Base-by-base conservation (phyloP, 2,797 vertebrate species). In the Clamator glandarius region DNA sequence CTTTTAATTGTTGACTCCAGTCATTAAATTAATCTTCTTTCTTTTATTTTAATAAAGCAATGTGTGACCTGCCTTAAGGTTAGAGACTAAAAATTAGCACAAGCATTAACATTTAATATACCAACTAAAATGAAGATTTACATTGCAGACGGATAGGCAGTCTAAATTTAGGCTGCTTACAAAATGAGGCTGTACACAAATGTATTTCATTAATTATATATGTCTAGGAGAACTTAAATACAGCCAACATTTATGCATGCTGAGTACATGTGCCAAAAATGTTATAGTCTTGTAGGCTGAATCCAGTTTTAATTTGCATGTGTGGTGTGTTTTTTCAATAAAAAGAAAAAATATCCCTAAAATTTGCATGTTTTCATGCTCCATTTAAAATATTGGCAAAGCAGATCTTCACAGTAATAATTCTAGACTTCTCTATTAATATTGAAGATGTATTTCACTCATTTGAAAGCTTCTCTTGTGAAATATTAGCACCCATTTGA, bases 181-280 rank as follows among this genome's bases (percentile, higher is more conserved):
- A 95, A 97, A 95, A 96, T 94, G 91, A 93, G 92, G 93, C 90
- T 94, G 87, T 89, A 93, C 87, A 96, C 94, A 93, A 95, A 95
- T 93, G 90, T 92, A 95, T 97, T 96, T 95, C 90, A 90, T 96
- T 96, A 96, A 96, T 97, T 96, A 95, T 97, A 96, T 97, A 95
- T 88, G 92, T 93, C 95, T 90, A 92, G 62, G 62, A 92, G 69
- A 93, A 96, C 94, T 94, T 96, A 96, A 95, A 95, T 86, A 94
- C 80, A 86, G 84, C 93, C 91, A 93, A 79, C 91, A 90, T 86
- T 96, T 95, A 89, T 87, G 78, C 87, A 80, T 85, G 91, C 92
- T 81, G 83, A 96, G 94, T 92, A 81, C 70, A 92, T 93, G 86
- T 89, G 93, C 66, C 70, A 96, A 93, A 84, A 91, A 92, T 81